Evolutionary conservation across 2,888 invertebrate genomes (phyloP), one percentile per base, ranked within the genome.

Genomic region (Odontocolon sp.): DNA sequence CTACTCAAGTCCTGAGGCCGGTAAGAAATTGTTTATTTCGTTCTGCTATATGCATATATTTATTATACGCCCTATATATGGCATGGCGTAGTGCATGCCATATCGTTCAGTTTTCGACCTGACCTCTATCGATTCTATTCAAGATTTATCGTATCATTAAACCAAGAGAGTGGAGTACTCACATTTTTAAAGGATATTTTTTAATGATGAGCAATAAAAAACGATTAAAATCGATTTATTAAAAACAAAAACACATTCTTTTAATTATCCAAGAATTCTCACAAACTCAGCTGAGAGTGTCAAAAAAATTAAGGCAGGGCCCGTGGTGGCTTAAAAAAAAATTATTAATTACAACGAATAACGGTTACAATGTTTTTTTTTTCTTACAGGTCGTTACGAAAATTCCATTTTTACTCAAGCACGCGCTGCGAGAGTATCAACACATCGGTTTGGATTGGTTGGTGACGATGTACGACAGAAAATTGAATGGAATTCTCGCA

Each of bases 401-500:
- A 86, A 96, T 99, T 88, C 99, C 99, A 83, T 96, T 96, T 88
- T 93, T 99, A 87, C 91, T 99, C 83, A 96, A 97, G 89, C 97
- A 98, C 91, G 92, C 94, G 74, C 92, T 99, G 83, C 94, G 99
- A 85, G 99, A 99, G 91, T 99, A 99, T 91, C 99, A 98, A 91
- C 98, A 98, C 91, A 98, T 99, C 89, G 99, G 99, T 59, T 93
- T 99, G 85, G 98, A 99, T 91, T 99, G 99, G 99, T 92, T 99
- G 84, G 98, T 97, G 66, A 97, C 98, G 8, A 97, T 99, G 96
- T 96, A 96, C 89, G 97, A 98, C 85, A 95, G 98, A 86, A 96
- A 97, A 88, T 92, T 99, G 78, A 99, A 99, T 91, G 99, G 98
- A 78, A 98, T 99, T 88, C 92, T 99, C 68, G 98, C 98, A 9